Conservation (phyloP, 2,113 vertebrate species). For the Kryptolebias marmoratus region DNA sequence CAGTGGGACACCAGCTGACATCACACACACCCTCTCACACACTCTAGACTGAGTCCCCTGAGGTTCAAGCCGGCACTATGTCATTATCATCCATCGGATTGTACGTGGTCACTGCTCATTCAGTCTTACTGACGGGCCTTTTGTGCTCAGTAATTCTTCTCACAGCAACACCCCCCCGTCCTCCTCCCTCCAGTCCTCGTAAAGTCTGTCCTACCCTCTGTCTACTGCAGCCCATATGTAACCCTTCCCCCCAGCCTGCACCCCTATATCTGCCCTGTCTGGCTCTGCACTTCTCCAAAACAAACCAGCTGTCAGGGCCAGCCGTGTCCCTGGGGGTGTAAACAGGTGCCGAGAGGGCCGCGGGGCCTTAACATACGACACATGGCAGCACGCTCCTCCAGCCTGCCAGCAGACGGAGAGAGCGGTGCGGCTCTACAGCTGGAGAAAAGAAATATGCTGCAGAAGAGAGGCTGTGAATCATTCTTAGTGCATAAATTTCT, state of each 20-base stretch:
- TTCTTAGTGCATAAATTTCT: background rate
- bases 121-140: slow-evolving; percentile 70
- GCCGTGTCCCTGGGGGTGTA: slow-evolving; percentile 71
- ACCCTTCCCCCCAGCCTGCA: slow-evolving; percentile 65
- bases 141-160: slow-evolving; percentile 80
- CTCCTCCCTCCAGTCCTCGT: slow-evolving; percentile 1
- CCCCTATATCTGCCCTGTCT: slow-evolving; percentile 64
- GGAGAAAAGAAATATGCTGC: slow-evolving; percentile 38
- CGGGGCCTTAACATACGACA: slow-evolving; percentile 65
- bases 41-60: slow-evolving; percentile 53
- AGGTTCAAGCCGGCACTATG: slow-evolving; percentile 72
- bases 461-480: slow-evolving; percentile 30
- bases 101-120: slow-evolving; percentile 75
- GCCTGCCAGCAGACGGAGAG: slow-evolving; percentile 53
- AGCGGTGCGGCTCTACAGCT: slow-evolving; percentile 47
- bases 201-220: slow-evolving; percentile 43
- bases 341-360: slow-evolving; percentile 77
- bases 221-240: slow-evolving; percentile 78
- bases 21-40: background rate
- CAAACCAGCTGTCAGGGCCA: slow-evolving; percentile 80
- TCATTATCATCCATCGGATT: slow-evolving; percentile 81
- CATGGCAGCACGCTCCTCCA: slow-evolving; percentile 67
- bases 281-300: slow-evolving; percentile 66
- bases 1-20: slow-evolving; percentile 65
- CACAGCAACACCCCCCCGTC: slow-evolving; percentile 45